A percentile compares a stretch with the other conserved stretches of the same genome.
phyloP scores from a whole-genome alignment of 1,140 invertebrate species.

The Drosophila parvula region DNA sequence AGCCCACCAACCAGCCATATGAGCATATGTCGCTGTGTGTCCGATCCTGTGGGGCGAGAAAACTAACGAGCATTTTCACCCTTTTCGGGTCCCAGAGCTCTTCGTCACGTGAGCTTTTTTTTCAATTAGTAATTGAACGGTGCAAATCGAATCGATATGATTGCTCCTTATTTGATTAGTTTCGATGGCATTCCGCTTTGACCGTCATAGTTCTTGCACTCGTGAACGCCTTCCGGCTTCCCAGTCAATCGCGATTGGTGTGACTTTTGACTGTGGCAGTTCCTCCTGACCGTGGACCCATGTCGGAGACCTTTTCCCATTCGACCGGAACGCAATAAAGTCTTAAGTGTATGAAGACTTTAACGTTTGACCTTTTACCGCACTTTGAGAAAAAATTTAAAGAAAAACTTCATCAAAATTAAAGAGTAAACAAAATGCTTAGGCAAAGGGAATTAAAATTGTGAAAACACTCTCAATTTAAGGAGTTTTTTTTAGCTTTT shows the following conservation, averaged over 20 bases:
- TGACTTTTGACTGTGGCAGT: slow-evolving; percentile 9
- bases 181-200: neutral
- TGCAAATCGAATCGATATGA: slow-evolving; percentile 17
- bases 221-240: slow-evolving; percentile 18
- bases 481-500: too few relatives aligned
- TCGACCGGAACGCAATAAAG: slow-evolving; percentile 25
- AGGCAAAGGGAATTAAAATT: too few relatives aligned
- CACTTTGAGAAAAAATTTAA: neutral
- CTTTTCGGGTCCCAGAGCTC: slow-evolving; percentile 1
- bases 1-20: slow-evolving; percentile 22
- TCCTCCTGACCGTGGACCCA: neutral
- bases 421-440: too few relatives aligned
- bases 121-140: slow-evolving; percentile 37
- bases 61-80: slow-evolving; percentile 27
- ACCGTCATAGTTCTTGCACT: slow-evolving; percentile 1
- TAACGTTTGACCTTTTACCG: slow-evolving; percentile 18
- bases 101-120: slow-evolving; percentile 6
- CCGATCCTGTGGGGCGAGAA: neutral
- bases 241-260: slow-evolving; percentile 15
- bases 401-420: neutral
- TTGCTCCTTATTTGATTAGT: slow-evolving; percentile 28
- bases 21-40: slow-evolving; percentile 56
- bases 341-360: slow-evolving; percentile 25
- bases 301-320: slow-evolving; percentile 12
- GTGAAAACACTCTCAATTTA: too few relatives aligned